Evolutionary conservation across 2,888 invertebrate species (phyloP).

Genomic region (Drosophila yooni): DNA sequence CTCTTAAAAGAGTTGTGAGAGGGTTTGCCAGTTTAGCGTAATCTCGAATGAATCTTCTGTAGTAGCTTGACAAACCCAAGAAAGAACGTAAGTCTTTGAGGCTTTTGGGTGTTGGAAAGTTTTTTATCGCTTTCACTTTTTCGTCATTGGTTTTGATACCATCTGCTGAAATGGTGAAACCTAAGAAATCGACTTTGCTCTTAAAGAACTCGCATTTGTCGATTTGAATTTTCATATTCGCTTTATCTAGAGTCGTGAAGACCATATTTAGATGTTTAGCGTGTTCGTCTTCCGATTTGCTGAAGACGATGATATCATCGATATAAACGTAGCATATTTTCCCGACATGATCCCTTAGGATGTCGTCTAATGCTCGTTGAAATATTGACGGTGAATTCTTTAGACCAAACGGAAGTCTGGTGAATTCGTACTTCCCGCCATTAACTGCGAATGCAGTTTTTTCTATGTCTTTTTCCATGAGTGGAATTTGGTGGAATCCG

Average conservation of each 20-base stretch:
- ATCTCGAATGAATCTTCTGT: slow-evolving; percentile 24
- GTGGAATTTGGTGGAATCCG: too few species aligned
- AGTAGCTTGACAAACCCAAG: slow-evolving; percentile 23
- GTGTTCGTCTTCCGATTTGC: slow-evolving; percentile 34
- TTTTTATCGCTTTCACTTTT: slow-evolving; percentile 29
- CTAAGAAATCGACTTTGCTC: slow-evolving; percentile 31
- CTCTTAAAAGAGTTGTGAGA: slow-evolving; percentile 16
- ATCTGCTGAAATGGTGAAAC: slow-evolving; percentile 34
- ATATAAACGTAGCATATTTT: slow-evolving; percentile 21
- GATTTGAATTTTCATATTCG: slow-evolving; percentile 32
- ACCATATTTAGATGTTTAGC: slow-evolving; percentile 21
- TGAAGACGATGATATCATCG: slow-evolving; percentile 22
- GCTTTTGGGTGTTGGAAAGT: slow-evolving; percentile 22
- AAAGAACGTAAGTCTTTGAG: slow-evolving; percentile 28
- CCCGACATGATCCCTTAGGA: slow-evolving; percentile 11
- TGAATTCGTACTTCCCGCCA: too few species aligned
- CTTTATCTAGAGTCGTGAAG: slow-evolving; percentile 16
- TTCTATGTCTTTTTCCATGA: too few species aligned
- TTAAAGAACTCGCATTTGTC: slow-evolving; percentile 42
- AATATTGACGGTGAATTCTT: slow-evolving; percentile 23
- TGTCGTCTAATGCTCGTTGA: slow-evolving; percentile 39
- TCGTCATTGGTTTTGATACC: too few species aligned
- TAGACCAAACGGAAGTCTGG: too few species aligned
- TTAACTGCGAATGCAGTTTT: too few species aligned
- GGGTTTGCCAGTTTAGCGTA: slow-evolving; percentile 38